Evolutionary conservation across 2,797 vertebrate species (phyloP), one percentile per base, ranked within the genome.

Genomic region (Thaleichthys pacificus): DNA sequence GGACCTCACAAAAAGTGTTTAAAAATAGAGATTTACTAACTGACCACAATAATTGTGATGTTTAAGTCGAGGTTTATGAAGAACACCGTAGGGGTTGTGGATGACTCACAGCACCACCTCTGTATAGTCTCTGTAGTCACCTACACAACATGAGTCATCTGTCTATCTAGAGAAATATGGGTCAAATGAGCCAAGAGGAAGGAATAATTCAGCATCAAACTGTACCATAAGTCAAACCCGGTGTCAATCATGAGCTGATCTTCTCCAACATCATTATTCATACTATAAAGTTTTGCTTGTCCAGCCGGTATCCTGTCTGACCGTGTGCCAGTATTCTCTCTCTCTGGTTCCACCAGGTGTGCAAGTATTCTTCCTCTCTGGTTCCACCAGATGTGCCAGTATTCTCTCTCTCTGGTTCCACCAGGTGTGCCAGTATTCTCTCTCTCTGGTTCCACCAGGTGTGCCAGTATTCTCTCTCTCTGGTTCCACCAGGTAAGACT

Each of bases 401-500:
- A 35, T 35, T 19, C 19, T 26, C 26, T 38, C 30, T 21, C 19
- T 47, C 63, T 21, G n/a, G 64, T 54, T 67, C 24, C 24, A 24
- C 24, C 24, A 24, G 1, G 3, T 56, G 19, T 56, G 19, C 42
- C 42, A 47, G 12, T 14, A 35, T 35, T 19, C 19, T 26, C 26
- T 38, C 30, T 21, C 19, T 47, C 63, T 21, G n/a, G 64, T 54
- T 67, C 24, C 24, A 24, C 24, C 24, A 24, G 24, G 24, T 24
- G 24, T 24, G 24, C 24, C 24, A 24, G 24, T 24, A 32, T 35
- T 17, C 19, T 24, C 24, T 38, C 30, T n/a, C 19, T 47, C 63
- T 21, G n/a, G 63, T 54, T 67, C 42, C 19, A 67, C 47, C 51
- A 17, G 17, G 51, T 22, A 3, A 14, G 49, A 56, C 94, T 80